Evolutionary conservation across 2,888 invertebrate species (phyloP).

Genomic region (Calliopum simillimum): DNA sequence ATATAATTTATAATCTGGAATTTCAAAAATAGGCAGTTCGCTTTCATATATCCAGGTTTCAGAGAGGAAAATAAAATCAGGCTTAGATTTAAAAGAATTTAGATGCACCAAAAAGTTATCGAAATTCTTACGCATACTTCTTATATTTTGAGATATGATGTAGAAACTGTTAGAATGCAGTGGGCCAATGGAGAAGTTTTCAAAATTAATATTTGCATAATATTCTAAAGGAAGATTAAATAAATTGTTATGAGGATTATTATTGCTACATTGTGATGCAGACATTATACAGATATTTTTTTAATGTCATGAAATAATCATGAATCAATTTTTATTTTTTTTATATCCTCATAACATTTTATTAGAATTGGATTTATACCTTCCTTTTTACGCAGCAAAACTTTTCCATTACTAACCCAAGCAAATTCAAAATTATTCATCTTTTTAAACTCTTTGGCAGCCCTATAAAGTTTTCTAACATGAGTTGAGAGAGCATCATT

Average conservation of each 20-base stretch:
- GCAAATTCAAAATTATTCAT: too few species aligned
- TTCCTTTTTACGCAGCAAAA: neutral
- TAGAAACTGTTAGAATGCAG: too few species aligned
- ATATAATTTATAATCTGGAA: neutral
- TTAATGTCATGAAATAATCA: too few species aligned
- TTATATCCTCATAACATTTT: neutral
- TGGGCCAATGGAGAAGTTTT: neutral
- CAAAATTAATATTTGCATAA: conserved; percentile 5
- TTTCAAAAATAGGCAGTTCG: neutral
- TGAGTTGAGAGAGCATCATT: neutral
- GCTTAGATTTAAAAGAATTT: too few species aligned
- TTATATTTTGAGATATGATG: too few species aligned
- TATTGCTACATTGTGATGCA: too few species aligned
- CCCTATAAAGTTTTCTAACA: neutral
- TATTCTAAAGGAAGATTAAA: neutral
- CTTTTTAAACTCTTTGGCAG: neutral
- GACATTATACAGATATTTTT: neutral
- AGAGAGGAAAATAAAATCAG: too few species aligned
- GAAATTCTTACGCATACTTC: too few species aligned
- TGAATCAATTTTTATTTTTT: too few species aligned
- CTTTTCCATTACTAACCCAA: too few species aligned
- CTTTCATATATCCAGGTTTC: conserved; percentile 2
- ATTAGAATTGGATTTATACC: neutral
- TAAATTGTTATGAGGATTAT: too few species aligned
- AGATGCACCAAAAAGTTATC: too few species aligned